Conservation (phyloP, 2,113 vertebrate species). For the Ia io region DNA sequence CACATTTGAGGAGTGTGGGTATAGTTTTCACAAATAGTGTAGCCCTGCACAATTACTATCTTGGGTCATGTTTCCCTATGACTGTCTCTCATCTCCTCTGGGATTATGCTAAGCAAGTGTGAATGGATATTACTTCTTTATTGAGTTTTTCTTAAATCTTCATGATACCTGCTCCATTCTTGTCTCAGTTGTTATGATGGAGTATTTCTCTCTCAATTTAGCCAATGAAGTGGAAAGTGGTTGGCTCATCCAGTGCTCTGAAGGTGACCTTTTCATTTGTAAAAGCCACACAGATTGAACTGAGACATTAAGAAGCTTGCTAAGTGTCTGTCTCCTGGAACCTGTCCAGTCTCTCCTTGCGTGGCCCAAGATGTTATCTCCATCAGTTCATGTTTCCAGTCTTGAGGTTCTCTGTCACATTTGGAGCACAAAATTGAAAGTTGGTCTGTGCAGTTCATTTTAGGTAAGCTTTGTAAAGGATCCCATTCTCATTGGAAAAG, state of each 20-base stretch:
- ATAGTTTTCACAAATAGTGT: constrained; percentile 25
- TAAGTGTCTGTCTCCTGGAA: constrained; percentile 54
- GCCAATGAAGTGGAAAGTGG: background rate
- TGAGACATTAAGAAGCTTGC: constrained; percentile 71
- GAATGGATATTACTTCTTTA: background rate
- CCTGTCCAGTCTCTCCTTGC: constrained; percentile 55
- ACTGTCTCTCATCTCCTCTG: constrained; percentile 31
- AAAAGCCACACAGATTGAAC: constrained; percentile 52
- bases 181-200: background rate
- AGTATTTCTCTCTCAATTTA: constrained; percentile 26
- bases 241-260: background rate
- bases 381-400: constrained; percentile 57
- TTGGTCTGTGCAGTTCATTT: constrained; percentile 28
- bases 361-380: constrained; percentile 48
- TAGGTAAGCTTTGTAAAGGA: constrained; percentile 12
- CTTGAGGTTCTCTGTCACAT: constrained; percentile 47
- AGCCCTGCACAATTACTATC: background rate
- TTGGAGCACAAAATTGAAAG: constrained; percentile 60
- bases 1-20: constrained; percentile 30
- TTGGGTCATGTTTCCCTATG: constrained; percentile 1
- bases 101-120: constrained; percentile 20
- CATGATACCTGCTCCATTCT: background rate
- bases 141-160: constrained; percentile 9
- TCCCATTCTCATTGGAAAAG: background rate
- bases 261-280: constrained; percentile 54